A percentile compares a stretch with the other conserved stretches of the same genome.
These are phyloP conservation scores for Phoxinus dragarum DNA, from an alignment of 2,797 vertebrate genomes.

Conservation along the genomic window DNA sequence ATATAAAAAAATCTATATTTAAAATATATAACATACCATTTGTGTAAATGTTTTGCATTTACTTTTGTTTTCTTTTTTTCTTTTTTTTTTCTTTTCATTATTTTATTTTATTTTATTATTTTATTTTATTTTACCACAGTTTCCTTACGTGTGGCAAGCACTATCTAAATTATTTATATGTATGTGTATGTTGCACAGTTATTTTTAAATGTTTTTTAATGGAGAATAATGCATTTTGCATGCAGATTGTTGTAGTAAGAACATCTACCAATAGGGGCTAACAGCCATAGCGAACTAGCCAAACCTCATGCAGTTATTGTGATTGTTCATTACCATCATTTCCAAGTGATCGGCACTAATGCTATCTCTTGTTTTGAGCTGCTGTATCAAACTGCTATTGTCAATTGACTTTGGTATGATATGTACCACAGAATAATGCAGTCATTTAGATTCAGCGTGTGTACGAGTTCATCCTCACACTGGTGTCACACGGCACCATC, in stretches of 20 bases:
- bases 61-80: background rate
- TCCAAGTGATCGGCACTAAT: background rate
- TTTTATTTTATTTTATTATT: background rate
- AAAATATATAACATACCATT: no score
- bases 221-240: background rate
- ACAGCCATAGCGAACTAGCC: background rate
- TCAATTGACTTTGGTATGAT: slow-evolving; percentile 41
- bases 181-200: background rate
- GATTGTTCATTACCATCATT: background rate
- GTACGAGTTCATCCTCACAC: slow-evolving; percentile 9
- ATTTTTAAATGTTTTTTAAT: background rate
- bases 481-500: background rate
- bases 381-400: slow-evolving; percentile 47
- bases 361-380: slow-evolving; percentile 5
- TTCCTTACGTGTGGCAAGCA: background rate
- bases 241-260: background rate
- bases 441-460: slow-evolving; percentile 48
- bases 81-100: no score
- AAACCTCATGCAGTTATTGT: background rate
- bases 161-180: background rate
- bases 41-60: background rate
- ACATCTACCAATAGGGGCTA: background rate
- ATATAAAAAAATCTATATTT: background rate
- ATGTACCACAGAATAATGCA: slow-evolving; percentile 42
- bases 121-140: background rate